Evolutionary conservation across 2,888 invertebrate genomes (phyloP).

Genomic region (Drosophila eohydei): DNA sequence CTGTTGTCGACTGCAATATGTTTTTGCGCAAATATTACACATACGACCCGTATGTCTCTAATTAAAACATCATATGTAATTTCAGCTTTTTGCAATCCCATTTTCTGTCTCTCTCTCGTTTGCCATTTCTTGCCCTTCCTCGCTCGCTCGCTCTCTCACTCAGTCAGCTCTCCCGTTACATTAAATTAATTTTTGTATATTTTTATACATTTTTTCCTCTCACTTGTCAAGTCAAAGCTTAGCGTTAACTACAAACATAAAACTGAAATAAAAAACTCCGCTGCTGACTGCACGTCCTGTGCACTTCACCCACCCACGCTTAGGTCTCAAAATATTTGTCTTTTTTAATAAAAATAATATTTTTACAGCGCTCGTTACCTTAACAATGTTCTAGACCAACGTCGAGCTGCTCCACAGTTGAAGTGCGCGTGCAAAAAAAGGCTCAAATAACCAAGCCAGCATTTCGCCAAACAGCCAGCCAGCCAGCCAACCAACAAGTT

Average conservation of each 20-base stretch:
- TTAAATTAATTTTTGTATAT: slow-evolving; percentile 82
- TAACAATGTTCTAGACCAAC: slow-evolving; percentile 70
- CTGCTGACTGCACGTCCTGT: slow-evolving; percentile 21
- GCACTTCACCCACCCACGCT: slow-evolving; percentile 13
- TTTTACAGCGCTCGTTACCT: slow-evolving; percentile 77
- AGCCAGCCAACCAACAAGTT: slow-evolving; percentile 62
- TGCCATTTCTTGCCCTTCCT: neutral
- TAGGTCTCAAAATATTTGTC: slow-evolving; percentile 72
- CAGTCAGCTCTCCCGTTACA: slow-evolving; percentile 50
- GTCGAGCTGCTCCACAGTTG: slow-evolving; percentile 58
- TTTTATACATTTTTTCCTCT: slow-evolving; percentile 68
- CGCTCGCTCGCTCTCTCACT: neutral
- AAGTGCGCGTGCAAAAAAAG: slow-evolving; percentile 57
- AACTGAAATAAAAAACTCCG: slow-evolving; percentile 30
- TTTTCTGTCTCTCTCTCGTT: slow-evolving; percentile 8
- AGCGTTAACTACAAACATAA: slow-evolving; percentile 52
- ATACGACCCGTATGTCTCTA: slow-evolving; percentile 63
- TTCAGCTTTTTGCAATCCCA: slow-evolving; percentile 64
- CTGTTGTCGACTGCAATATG: slow-evolving; percentile 8
- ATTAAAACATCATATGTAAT: slow-evolving; percentile 82
- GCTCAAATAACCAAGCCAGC: slow-evolving; percentile 72
- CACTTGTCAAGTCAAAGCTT: slow-evolving; percentile 74
- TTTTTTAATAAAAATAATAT: slow-evolving; percentile 82
- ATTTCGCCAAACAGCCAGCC: slow-evolving; percentile 28
- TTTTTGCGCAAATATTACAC: slow-evolving; percentile 36